These are phyloP conservation scores for Prosapia bicincta DNA, from an alignment of 2,888 invertebrate species.

Conservation along the genomic window DNA sequence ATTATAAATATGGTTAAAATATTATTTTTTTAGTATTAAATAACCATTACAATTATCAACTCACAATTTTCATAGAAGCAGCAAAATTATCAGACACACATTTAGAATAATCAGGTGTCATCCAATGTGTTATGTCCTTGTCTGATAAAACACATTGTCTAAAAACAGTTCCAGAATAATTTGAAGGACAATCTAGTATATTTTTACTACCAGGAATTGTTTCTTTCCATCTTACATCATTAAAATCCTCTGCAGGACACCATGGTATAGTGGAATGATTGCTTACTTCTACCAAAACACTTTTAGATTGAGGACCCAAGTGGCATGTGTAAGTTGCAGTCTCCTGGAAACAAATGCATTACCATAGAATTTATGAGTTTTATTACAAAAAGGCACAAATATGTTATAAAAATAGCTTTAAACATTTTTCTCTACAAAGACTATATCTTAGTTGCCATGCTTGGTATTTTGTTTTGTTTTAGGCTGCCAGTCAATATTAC, in stretches of 20 bases:
- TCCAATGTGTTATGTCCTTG: constrained; percentile 67
- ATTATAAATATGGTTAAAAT: too few species aligned
- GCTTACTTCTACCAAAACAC: constrained; percentile 61
- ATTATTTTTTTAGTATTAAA: too few species aligned
- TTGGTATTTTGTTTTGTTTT: too few species aligned
- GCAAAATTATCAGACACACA: constrained; percentile 57
- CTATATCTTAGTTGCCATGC: too few species aligned
- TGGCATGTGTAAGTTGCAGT: constrained; percentile 74
- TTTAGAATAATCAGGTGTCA: constrained; percentile 68
- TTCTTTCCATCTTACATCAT: constrained; percentile 28
- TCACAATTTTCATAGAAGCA: constrained; percentile 10
- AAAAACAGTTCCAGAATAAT: constrained; percentile 45
- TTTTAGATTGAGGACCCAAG: constrained; percentile 42
- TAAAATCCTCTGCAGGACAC: constrained; percentile 44
- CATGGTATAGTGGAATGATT: constrained; percentile 55
- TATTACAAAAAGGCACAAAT: too few species aligned
- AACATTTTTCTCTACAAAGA: too few species aligned
- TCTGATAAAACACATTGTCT: constrained; percentile 59
- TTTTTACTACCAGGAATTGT: constrained; percentile 32
- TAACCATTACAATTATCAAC: not conserved
- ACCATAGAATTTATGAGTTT: too few species aligned
- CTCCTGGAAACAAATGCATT: constrained; percentile 53
- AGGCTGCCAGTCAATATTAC: too few species aligned
- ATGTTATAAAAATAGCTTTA: too few species aligned
- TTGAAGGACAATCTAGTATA: constrained; percentile 33